phyloP scores from a whole-genome alignment of 2,797 vertebrate genomes.

The Muscicapa comitata region DNA sequence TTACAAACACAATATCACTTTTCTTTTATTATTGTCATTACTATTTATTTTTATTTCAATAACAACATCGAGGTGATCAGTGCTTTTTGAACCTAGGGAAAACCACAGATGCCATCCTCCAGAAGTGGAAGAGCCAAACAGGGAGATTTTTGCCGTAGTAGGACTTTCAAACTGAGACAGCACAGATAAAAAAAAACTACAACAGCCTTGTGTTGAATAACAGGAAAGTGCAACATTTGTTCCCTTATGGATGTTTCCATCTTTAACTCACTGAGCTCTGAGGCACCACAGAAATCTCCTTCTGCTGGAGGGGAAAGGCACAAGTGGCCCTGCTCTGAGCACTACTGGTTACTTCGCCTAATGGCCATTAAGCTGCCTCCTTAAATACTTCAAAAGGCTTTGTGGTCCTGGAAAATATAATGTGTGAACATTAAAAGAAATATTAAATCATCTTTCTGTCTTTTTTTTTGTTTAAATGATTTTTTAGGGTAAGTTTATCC shows the following conservation, averaged over 20 bases:
- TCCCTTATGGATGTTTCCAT: background rate
- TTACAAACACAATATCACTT: constrained; percentile 55
- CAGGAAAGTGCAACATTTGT: background rate
- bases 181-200: background rate
- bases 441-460: fast-evolving
- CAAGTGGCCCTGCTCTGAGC: background rate
- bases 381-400: background rate
- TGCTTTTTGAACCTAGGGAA: background rate
- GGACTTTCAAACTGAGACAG: background rate
- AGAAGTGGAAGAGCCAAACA: background rate
- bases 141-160: background rate
- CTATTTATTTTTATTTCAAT: constrained; percentile 36
- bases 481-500: background rate
- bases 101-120: background rate
- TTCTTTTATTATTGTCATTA: constrained; percentile 21
- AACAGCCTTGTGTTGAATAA: background rate
- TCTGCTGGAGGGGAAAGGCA: background rate
- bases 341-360: background rate
- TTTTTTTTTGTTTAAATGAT: background rate
- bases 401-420: background rate
- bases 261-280: background rate
- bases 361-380: background rate
- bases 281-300: background rate
- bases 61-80: background rate
- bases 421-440: background rate